Conservation (phyloP, 2,888 invertebrate species). For the Mesochorus sp. region DNA sequence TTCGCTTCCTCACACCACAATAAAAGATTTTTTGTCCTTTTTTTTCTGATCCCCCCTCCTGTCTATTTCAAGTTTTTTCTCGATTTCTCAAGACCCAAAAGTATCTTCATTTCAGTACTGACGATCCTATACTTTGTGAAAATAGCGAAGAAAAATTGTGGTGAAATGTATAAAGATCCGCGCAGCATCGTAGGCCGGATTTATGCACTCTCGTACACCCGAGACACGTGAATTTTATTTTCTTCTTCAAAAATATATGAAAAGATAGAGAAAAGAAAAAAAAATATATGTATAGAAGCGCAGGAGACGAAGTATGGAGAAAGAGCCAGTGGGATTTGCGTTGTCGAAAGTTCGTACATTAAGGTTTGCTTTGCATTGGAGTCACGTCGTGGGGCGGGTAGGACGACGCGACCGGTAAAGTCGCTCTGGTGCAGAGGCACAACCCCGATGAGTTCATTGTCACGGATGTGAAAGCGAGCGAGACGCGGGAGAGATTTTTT, state of each 20-base stretch:
- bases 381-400: conserved; percentile 68
- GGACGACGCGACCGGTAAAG: conserved; percentile 47
- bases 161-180: neutral
- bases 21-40: neutral
- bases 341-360: conserved; percentile 67
- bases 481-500: conserved; percentile 28
- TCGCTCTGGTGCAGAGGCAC: conserved; percentile 39
- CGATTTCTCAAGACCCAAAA: conserved; percentile 17
- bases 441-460: conserved; percentile 68
- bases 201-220: conserved; percentile 51
- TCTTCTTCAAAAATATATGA: conserved; percentile 11
- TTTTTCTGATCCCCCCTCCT: neutral
- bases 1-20: neutral
- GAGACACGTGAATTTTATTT: conserved; percentile 38
- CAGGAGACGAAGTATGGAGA: conserved; percentile 37
- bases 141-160: too few species aligned
- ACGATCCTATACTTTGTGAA: too few species aligned
- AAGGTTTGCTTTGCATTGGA: conserved; percentile 66
- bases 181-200: conserved; percentile 4
- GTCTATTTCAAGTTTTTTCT: neutral
- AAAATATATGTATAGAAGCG: neutral
- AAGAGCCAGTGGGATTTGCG: conserved; percentile 56
- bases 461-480: conserved; percentile 51
- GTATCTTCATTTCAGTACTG: too few species aligned
- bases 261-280: conserved; percentile 16